Percentiles rank a stretch among this genome's conserved stretches.
These are phyloP conservation scores for Linepithema humile DNA, from an alignment of 1,140 invertebrate genomes.

Conservation along the genomic window DNA sequence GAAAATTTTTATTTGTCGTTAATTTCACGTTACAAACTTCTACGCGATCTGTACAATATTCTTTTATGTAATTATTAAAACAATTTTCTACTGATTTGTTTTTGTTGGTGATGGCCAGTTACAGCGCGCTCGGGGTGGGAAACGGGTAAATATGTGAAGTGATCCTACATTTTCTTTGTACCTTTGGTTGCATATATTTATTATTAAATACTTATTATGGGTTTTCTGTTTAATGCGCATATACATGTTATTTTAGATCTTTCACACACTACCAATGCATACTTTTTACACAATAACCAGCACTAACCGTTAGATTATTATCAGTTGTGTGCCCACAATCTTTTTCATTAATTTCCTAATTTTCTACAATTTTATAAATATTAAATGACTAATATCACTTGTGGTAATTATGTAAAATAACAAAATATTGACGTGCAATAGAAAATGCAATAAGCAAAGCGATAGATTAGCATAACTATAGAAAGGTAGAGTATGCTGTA, in stretches of 20 bases:
- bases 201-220: conserved; percentile 33
- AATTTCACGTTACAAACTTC: no score
- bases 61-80: conserved; percentile 63
- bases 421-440: neutral
- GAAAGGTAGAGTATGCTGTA: conserved; percentile 7
- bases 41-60: neutral
- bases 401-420: conserved; percentile 29
- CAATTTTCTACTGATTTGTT: conserved; percentile 77
- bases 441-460: neutral
- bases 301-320: conserved; percentile 58
- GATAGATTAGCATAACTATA: conserved; percentile 51
- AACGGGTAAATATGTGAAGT: conserved; percentile 85
- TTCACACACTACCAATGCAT: conserved; percentile 38
- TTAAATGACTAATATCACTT: conserved; percentile 31
- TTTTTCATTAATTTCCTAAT: conserved; percentile 8
- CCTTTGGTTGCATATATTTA: conserved; percentile 51
- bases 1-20: neutral
- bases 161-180: conserved; percentile 52
- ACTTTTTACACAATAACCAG: conserved; percentile 46
- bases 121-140: conserved; percentile 84
- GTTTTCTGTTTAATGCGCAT: conserved; percentile 46
- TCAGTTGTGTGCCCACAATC: conserved; percentile 13
- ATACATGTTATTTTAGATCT: conserved; percentile 40
- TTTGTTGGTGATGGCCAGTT: conserved; percentile 84
- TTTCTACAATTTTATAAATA: conserved; percentile 13